Evolutionary conservation across 2,113 vertebrate genomes (phyloP).

Genomic region (Emydura subglobosa): DNA sequence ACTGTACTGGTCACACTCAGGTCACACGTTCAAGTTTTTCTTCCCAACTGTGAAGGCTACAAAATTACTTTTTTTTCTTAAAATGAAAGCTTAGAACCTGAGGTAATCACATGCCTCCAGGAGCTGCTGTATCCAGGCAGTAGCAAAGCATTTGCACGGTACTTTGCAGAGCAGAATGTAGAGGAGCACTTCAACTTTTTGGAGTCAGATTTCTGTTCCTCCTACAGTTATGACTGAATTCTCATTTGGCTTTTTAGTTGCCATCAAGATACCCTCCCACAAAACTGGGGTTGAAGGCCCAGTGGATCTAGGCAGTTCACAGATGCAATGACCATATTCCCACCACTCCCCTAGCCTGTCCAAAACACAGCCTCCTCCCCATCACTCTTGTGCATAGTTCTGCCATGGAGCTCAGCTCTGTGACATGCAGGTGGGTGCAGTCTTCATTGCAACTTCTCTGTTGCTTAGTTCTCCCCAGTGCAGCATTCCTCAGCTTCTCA

Average conservation of each 20-base stretch:
- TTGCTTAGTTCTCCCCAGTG: not conserved
- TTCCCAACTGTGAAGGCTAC: not conserved
- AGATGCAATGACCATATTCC: fast-evolving
- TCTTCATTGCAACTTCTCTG: not conserved
- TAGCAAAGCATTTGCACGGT: not conserved
- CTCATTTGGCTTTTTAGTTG: not conserved
- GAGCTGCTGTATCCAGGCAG: not conserved
- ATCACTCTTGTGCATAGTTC: not conserved
- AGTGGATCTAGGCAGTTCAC: fast-evolving
- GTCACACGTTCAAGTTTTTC: not conserved
- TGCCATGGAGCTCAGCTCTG: not conserved
- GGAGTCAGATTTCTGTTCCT: not conserved
- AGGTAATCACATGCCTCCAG: not conserved
- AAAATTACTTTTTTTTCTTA: not conserved
- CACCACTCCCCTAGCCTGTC: not conserved
- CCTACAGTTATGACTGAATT: not conserved
- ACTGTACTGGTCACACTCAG: not conserved
- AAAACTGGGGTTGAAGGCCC: not conserved
- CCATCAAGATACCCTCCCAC: not conserved
- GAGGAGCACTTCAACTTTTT: not conserved
- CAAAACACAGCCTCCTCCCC: not conserved
- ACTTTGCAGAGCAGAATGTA: not conserved
- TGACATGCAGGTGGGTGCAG: not conserved
- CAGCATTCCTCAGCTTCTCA: not conserved
- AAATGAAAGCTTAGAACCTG: not conserved